phyloP scores from a whole-genome alignment of 2,797 vertebrate genomes.

The Emydoidea blandingii region DNA sequence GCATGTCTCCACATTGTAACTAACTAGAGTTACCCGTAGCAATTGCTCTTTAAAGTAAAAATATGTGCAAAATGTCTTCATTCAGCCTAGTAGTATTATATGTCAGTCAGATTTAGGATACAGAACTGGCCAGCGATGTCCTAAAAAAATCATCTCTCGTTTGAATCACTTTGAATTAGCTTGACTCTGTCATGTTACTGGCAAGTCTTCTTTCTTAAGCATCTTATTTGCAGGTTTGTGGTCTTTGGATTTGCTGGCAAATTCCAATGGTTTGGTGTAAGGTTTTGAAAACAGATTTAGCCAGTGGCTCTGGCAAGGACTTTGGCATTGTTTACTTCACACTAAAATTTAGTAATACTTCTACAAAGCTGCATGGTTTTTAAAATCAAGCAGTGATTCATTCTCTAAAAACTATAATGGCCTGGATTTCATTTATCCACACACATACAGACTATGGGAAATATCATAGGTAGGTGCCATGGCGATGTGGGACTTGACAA shows the following conservation, averaged over 20 bases:
- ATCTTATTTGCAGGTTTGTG: constrained; percentile 64
- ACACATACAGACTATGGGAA: background rate
- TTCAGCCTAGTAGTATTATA: constrained; percentile 63
- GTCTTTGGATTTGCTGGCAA: constrained; percentile 23
- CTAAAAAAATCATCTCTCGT: constrained; percentile 37
- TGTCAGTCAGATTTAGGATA: constrained; percentile 70
- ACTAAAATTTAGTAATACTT: constrained; percentile 71
- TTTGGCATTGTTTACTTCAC: constrained; percentile 47
- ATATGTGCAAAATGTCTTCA: constrained; percentile 66
- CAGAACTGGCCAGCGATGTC: constrained; percentile 53
- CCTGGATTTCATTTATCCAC: constrained; percentile 35
- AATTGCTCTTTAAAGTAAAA: constrained; percentile 73
- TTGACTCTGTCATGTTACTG: constrained; percentile 70
- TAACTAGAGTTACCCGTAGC: constrained; percentile 68
- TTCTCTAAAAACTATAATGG: constrained; percentile 48
- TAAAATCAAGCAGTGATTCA: constrained; percentile 64
- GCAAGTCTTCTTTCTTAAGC: constrained; percentile 54
- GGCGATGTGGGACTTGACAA: background rate
- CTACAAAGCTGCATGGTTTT: constrained; percentile 70
- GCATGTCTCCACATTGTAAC: constrained; percentile 26
- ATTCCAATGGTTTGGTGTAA: constrained; percentile 52
- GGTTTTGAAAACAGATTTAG: constrained; percentile 63
- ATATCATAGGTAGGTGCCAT: background rate
- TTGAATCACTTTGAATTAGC: constrained; percentile 71
- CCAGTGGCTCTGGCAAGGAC: constrained; percentile 63